A percentile compares a stretch with the other conserved stretches of the same genome.
Conservation (phyloP, 37 sponge, comb jelly and placozoan genomes). For the Geodia barretti region DNA sequence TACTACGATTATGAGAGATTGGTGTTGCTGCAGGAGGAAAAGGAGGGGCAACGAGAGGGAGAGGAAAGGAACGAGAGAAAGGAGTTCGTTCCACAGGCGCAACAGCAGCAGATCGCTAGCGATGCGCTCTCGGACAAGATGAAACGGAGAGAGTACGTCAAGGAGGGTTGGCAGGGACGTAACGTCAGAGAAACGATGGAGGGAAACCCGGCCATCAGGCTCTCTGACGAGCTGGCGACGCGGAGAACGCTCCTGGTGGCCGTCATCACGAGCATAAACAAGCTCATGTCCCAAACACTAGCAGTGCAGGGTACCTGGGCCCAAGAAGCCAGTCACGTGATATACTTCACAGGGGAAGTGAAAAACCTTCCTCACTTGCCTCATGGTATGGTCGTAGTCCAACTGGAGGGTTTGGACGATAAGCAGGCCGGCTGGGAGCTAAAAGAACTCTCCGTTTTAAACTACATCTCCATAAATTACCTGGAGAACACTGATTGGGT, state of each 20-base stretch:
- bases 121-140: not conserved
- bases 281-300: slow-evolving; percentile 40
- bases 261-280: slow-evolving; percentile 32
- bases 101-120: not conserved
- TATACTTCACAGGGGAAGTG: slow-evolving; percentile 47
- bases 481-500: slow-evolving; percentile 52
- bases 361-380: slow-evolving; percentile 34
- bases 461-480: slow-evolving; percentile 40
- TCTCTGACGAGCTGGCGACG: slow-evolving; percentile 32
- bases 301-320: slow-evolving; percentile 66
- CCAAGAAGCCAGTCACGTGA: slow-evolving; percentile 1
- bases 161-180: slow-evolving; percentile 37
- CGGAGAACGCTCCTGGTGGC: slow-evolving; percentile 23
- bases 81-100: not conserved
- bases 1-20: slow-evolving; percentile 26
- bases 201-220: slow-evolving; percentile 5
- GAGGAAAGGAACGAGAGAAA: not conserved
- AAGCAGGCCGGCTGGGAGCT: slow-evolving; percentile 35
- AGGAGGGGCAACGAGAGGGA: not conserved
- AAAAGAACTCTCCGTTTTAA: slow-evolving; percentile 32
- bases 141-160: slow-evolving; percentile 18
- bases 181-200: slow-evolving; percentile 17
- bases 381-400: slow-evolving; percentile 51
- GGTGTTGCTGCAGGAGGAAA: not conserved
- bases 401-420: slow-evolving; percentile 45